phyloP scores from a whole-genome alignment of 2,113 vertebrate species.

The Grammomys surdaster region DNA sequence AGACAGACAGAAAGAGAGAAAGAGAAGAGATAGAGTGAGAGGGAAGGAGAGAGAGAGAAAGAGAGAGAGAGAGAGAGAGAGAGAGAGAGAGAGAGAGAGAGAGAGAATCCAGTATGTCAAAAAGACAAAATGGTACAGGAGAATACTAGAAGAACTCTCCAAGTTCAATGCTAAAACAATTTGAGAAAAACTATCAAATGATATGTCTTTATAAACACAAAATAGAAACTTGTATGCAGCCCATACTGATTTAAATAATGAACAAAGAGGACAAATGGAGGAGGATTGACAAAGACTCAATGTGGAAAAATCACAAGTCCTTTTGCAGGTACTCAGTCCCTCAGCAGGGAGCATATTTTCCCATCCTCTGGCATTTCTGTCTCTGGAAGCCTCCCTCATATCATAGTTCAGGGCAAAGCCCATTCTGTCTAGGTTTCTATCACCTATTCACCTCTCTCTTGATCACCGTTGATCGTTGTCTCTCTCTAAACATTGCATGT shows the following conservation, averaged over 20 bases:
- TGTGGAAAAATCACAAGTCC: background rate
- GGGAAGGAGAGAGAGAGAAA: background rate
- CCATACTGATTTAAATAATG: background rate
- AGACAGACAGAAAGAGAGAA: background rate
- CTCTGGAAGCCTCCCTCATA: background rate
- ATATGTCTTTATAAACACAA: background rate
- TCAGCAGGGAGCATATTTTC: background rate
- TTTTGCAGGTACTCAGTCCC: background rate
- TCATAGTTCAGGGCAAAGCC: background rate
- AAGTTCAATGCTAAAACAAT: background rate
- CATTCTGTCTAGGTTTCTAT: background rate
- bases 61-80: background rate
- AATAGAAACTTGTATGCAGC: background rate
- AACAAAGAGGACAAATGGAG: background rate
- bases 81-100: background rate
- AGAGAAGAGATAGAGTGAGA: too few relatives aligned
- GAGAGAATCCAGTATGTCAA: background rate
- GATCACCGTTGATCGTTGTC: background rate
- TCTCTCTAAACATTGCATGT: background rate
- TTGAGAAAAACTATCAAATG: background rate
- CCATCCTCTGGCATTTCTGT: background rate
- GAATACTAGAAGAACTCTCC: background rate
- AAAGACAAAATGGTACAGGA: background rate
- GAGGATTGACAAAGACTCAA: background rate
- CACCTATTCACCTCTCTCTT: background rate